A percentile compares a stretch with the other conserved stretches of the same genome.
Conservation (phyloP, 2,113 vertebrate genomes). For the Thymallus thymallus region DNA sequence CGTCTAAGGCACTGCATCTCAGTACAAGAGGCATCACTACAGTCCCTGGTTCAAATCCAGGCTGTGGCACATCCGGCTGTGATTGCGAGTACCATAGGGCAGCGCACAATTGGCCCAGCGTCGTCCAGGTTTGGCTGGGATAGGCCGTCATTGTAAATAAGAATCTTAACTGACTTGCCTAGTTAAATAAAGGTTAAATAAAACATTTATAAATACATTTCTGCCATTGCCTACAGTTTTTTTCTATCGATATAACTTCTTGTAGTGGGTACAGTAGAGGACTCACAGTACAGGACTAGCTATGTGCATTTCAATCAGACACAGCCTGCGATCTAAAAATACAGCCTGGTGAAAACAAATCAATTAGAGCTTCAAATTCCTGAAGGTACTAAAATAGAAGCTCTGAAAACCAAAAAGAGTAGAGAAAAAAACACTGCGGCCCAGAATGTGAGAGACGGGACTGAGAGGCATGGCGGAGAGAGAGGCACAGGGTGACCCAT, state of each 20-base stretch:
- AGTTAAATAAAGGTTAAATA: too few species aligned
- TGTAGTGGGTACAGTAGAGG: neutral
- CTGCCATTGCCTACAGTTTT: neutral
- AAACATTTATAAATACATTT: too few species aligned
- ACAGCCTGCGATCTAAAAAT: conserved; percentile 19
- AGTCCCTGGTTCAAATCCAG: too few species aligned
- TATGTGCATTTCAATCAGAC: conserved; percentile 8
- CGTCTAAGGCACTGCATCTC: too few species aligned
- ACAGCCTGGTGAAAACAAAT: conserved; percentile 8
- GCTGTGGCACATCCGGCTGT: too few species aligned
- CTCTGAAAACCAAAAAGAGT: neutral
- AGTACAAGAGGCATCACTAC: too few species aligned
- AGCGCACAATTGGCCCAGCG: too few species aligned
- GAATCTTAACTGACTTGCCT: too few species aligned
- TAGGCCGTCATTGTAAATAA: too few species aligned
- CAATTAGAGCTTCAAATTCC: conserved; percentile 14
- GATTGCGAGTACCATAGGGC: too few species aligned
- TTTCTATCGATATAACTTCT: neutral
- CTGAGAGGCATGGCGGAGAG: conserved; percentile 15
- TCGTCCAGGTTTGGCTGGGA: too few species aligned
- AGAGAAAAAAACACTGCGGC: neutral
- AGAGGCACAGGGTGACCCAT: conserved; percentile 43
- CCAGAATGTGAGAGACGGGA: conserved; percentile 25
- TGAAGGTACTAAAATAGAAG: conserved; percentile 10
- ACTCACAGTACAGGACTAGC: neutral